Conservation (phyloP, 2,888 invertebrate genomes). For the Acrobeloides nanus region DNA sequence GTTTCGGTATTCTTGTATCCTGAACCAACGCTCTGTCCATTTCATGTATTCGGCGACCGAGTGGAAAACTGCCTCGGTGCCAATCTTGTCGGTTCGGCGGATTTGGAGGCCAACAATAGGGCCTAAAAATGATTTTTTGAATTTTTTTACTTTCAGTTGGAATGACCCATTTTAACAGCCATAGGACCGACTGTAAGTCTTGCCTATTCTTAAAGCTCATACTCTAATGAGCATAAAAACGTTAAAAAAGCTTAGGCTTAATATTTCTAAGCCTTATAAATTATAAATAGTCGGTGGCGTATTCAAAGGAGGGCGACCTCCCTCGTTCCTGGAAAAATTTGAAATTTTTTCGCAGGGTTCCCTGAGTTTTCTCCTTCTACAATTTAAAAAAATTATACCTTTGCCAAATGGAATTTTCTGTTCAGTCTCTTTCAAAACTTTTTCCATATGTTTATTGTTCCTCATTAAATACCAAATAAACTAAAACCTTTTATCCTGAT, state of each 20-base stretch:
- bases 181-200: too few relatives aligned
- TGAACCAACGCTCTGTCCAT: constrained; percentile 42
- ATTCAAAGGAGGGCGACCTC: too few relatives aligned
- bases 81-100: constrained; percentile 68
- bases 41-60: constrained; percentile 88
- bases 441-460: constrained; percentile 68
- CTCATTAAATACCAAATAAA: constrained; percentile 81
- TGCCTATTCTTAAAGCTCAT: too few relatives aligned
- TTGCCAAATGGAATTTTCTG: constrained; percentile 54
- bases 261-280: too few relatives aligned
- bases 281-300: too few relatives aligned
- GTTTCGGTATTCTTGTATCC: constrained; percentile 29
- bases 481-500: constrained; percentile 57
- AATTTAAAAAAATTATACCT: constrained; percentile 26
- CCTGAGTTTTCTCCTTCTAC: too few relatives aligned
- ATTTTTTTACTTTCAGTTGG: not conserved
- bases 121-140: constrained; percentile 20
- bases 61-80: constrained; percentile 95
- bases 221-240: too few relatives aligned
- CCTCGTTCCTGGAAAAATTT: too few relatives aligned
- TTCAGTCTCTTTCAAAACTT: constrained; percentile 69
- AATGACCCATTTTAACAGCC: too few relatives aligned
- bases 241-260: too few relatives aligned
- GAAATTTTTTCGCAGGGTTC: too few relatives aligned
- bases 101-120: constrained; percentile 60